These are phyloP conservation scores for Nysson spinosus DNA, from an alignment of 2,888 invertebrate species.

Conservation along the genomic window DNA sequence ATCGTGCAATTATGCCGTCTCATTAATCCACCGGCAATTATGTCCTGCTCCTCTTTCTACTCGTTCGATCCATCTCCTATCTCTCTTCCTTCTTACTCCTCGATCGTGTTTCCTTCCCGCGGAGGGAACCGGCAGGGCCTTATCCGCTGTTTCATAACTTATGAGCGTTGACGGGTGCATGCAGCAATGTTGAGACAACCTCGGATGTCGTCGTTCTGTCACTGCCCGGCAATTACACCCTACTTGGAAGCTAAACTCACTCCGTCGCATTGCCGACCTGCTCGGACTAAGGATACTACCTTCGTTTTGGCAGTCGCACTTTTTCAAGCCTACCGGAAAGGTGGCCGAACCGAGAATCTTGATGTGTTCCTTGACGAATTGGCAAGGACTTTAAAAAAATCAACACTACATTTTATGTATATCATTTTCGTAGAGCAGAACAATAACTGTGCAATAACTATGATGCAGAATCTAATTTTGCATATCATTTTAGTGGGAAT, in stretches of 20 bases:
- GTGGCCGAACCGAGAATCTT: no score
- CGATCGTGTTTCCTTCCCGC: conserved; percentile 36
- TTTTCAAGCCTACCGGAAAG: no score
- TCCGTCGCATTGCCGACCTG: no score
- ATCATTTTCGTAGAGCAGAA: no score
- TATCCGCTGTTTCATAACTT: conserved; percentile 69
- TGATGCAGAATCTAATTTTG: no score
- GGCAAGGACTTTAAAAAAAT: no score
- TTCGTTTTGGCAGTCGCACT: no score
- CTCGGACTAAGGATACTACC: no score
- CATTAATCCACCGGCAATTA: conserved; percentile 76
- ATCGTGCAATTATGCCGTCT: conserved; percentile 77
- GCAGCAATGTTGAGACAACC: conserved; percentile 64
- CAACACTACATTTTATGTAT: no score
- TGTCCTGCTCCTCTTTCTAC: conserved; percentile 37
- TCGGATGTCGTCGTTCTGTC: conserved; percentile 43
- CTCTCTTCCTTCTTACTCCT: conserved; percentile 3
- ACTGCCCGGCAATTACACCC: conserved; percentile 63
- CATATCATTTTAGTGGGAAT: no score
- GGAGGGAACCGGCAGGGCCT: conserved; percentile 41
- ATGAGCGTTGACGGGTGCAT: conserved; percentile 65
- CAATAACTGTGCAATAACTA: no score
- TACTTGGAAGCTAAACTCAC: conserved; percentile 57
- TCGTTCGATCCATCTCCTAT: conserved; percentile 22
- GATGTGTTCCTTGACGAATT: no score